These are phyloP conservation scores for Tenthredo notha DNA, from an alignment of 2,888 invertebrate species.

Conservation along the genomic window DNA sequence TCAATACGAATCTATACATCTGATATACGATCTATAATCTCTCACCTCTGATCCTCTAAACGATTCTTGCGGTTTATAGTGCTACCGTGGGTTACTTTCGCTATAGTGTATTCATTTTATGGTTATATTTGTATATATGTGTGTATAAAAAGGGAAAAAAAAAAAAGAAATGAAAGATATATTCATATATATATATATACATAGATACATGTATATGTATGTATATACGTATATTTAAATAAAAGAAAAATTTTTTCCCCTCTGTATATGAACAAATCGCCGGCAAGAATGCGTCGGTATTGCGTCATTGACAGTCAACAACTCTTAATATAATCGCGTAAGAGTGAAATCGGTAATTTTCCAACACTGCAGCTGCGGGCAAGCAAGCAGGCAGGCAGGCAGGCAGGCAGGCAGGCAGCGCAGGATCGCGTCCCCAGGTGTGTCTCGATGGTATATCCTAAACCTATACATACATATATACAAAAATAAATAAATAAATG, in stretches of 20 bases:
- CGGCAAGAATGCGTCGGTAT: conserved; percentile 56
- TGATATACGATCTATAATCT: conserved; percentile 29
- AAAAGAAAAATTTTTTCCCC: conserved; percentile 1
- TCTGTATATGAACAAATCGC: background rate
- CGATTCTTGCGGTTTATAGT: background rate
- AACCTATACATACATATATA: conserved; percentile 18
- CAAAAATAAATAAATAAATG: background rate
- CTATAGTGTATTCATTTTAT: background rate
- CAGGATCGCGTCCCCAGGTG: conserved; percentile 50
- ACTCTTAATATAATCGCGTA: conserved; percentile 56
- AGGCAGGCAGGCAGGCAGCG: conserved; percentile 55
- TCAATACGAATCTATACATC: conserved; percentile 1
- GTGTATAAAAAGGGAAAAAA: background rate
- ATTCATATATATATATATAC: background rate
- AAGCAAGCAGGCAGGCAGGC: conserved; percentile 52
- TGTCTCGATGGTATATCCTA: conserved; percentile 38
- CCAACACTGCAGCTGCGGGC: conserved; percentile 57
- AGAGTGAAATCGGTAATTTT: conserved; percentile 62
- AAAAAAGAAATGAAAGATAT: background rate
- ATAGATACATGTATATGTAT: background rate
- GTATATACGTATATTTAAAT: background rate
- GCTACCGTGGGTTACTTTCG: conserved; percentile 27
- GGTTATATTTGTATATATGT: background rate
- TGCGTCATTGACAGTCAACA: conserved; percentile 65
- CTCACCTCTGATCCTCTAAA: conserved; percentile 29